Conservation (phyloP, 1,140 invertebrate genomes). For the Acromyrmex heyeri region DNA sequence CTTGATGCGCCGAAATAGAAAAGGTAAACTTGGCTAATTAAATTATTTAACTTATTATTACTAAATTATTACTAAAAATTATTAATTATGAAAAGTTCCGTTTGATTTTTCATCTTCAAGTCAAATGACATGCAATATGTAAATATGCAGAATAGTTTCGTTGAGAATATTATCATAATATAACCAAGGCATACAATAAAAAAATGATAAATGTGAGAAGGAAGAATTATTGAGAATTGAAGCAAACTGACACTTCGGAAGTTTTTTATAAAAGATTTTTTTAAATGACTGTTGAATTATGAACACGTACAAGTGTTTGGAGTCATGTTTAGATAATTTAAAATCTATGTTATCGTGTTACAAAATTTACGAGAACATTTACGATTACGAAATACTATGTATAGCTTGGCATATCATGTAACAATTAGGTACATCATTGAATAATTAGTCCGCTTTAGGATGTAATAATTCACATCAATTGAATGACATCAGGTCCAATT, state of each 20-base stretch:
- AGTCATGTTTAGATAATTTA: not conserved
- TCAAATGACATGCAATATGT: not conserved
- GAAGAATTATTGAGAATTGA: conserved; percentile 7
- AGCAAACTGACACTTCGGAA: not conserved
- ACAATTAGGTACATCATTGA: not conserved
- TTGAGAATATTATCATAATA: not conserved
- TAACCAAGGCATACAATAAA: not conserved
- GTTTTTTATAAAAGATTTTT: not conserved
- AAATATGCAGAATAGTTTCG: not conserved
- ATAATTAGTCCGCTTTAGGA: not conserved
- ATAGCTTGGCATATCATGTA: not conserved
- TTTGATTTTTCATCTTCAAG: conserved; percentile 2
- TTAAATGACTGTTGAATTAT: not conserved
- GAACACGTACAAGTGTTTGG: not conserved
- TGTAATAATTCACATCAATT: no score
- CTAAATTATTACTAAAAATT: no score
- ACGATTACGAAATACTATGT: not conserved
- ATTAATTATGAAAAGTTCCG: not conserved
- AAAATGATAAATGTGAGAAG: not conserved
- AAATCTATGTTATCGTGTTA: not conserved
- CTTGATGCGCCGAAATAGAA: not conserved
- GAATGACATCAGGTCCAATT: not conserved
- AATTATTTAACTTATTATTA: no score
- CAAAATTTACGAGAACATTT: not conserved
- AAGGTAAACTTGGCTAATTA: not conserved